Conservation (phyloP, 2,113 vertebrate species). For the Emydocephalus ijimae region DNA sequence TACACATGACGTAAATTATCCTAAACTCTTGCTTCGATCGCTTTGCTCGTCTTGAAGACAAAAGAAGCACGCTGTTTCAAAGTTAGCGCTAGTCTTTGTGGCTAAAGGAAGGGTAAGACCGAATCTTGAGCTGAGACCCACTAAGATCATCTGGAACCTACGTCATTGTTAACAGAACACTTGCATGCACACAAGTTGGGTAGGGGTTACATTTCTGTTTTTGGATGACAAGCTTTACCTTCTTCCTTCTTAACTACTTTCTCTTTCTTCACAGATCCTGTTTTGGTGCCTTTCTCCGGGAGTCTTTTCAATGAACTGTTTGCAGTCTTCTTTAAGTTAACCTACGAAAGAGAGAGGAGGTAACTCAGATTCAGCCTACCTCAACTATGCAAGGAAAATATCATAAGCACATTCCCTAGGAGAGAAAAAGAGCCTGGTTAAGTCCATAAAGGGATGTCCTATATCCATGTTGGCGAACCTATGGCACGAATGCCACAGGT, state of each 20-base stretch:
- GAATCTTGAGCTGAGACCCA: background rate
- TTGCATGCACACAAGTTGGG: background rate
- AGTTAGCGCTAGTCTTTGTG: background rate
- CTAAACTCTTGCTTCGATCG: background rate
- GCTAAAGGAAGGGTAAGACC: background rate
- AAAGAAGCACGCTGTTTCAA: background rate
- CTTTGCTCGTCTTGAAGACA: background rate
- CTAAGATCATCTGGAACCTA: background rate
- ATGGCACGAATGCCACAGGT: too few relatives aligned
- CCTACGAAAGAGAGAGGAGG: slow-evolving; percentile 60
- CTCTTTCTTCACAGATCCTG: slow-evolving; percentile 88
- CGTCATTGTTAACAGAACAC: background rate
- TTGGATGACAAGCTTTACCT: slow-evolving; percentile 66
- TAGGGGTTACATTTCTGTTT: slow-evolving; percentile 32
- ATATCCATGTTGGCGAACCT: background rate
- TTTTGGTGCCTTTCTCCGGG: slow-evolving; percentile 78
- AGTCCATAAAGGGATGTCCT: background rate
- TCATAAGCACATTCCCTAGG: background rate
- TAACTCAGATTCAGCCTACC: background rate
- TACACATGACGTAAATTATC: background rate
- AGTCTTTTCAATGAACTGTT: slow-evolving; percentile 85
- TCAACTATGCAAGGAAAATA: background rate
- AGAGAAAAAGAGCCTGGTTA: background rate
- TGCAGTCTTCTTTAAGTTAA: slow-evolving; percentile 77
- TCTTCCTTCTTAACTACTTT: slow-evolving; percentile 76